Evolutionary conservation across 2,888 invertebrate genomes (phyloP).

Genomic region (Drosophila kanekoi): DNA sequence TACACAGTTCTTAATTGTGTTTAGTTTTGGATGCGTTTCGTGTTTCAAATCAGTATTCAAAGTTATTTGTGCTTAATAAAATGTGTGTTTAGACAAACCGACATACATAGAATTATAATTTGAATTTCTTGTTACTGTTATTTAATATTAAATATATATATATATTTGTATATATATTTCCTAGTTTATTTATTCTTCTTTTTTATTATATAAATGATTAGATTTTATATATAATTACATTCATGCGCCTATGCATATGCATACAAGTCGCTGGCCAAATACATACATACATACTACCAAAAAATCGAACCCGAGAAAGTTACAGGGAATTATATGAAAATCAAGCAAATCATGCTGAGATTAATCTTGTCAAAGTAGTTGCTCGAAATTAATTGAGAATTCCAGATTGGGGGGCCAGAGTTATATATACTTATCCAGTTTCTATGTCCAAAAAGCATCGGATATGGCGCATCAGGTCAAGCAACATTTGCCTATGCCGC

Average conservation of each 20-base stretch:
- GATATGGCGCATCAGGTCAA: constrained; percentile 6
- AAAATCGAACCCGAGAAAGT: constrained; percentile 13
- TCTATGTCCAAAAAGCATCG: constrained; percentile 17
- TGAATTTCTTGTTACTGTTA: constrained; percentile 29
- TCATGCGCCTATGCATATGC: constrained; percentile 35
- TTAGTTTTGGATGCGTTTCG: constrained; percentile 40
- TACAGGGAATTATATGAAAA: constrained; percentile 28
- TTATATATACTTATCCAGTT: constrained; percentile 30
- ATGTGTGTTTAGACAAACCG: constrained; percentile 55
- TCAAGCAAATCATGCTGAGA: constrained; percentile 20
- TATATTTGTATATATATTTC: constrained; percentile 16
- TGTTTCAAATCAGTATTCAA: constrained; percentile 55
- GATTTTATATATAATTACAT: constrained; percentile 57
- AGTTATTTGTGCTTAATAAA: constrained; percentile 56
- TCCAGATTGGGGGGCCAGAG: constrained; percentile 2
- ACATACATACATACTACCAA: constrained; percentile 38
- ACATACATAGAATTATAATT: constrained; percentile 45
- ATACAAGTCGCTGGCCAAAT: constrained; percentile 60
- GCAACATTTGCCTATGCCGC: constrained; percentile 9
- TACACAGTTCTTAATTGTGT: constrained; percentile 59
- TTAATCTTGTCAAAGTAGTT: constrained; percentile 9
- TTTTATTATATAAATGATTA: constrained; percentile 35
- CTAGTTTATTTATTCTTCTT: constrained; percentile 36
- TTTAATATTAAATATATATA: constrained; percentile 29
- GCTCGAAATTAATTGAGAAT: background rate